phyloP scores from a whole-genome alignment of 2,888 invertebrate species.

The Heterodera filipjevi region DNA sequence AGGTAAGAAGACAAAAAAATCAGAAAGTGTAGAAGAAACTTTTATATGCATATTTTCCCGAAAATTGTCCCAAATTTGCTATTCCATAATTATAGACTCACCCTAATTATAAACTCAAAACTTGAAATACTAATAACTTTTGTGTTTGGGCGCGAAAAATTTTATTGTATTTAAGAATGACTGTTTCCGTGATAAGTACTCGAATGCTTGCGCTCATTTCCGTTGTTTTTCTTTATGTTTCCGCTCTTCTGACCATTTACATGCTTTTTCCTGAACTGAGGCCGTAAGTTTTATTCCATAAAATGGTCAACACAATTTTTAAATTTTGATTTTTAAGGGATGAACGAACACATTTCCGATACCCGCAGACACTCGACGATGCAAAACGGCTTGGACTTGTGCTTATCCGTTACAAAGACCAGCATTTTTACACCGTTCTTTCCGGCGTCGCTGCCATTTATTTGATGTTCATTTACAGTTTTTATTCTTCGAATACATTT shows the following conservation, averaged over 20 bases:
- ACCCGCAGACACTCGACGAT: conserved; percentile 91
- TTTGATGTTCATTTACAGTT: conserved; percentile 78
- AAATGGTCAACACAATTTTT: neutral
- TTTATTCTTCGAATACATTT: conserved; percentile 1
- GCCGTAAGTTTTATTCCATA: conserved; percentile 36
- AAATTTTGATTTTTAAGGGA: conserved; percentile 65
- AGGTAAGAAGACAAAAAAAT: too few species aligned
- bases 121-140: too few species aligned
- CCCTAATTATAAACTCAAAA: too few species aligned
- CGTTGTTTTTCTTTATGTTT: conserved; percentile 39
- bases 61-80: too few species aligned
- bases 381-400: conserved; percentile 90
- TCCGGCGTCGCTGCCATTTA: conserved; percentile 86
- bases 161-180: neutral
- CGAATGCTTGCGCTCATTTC: conserved; percentile 28
- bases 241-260: conserved; percentile 48
- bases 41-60: too few species aligned
- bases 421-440: conserved; percentile 88
- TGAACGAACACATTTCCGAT: conserved; percentile 82
- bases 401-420: conserved; percentile 86
- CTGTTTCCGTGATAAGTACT: neutral
- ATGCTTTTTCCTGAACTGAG: conserved; percentile 49
- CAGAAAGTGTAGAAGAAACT: too few species aligned
- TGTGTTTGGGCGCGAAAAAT: neutral
- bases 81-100: too few species aligned